A percentile compares a stretch with the other conserved stretches of the same genome.
These are phyloP conservation scores for Terrapene triunguis DNA, from an alignment of 2,113 vertebrate species.

Conservation along the genomic window DNA sequence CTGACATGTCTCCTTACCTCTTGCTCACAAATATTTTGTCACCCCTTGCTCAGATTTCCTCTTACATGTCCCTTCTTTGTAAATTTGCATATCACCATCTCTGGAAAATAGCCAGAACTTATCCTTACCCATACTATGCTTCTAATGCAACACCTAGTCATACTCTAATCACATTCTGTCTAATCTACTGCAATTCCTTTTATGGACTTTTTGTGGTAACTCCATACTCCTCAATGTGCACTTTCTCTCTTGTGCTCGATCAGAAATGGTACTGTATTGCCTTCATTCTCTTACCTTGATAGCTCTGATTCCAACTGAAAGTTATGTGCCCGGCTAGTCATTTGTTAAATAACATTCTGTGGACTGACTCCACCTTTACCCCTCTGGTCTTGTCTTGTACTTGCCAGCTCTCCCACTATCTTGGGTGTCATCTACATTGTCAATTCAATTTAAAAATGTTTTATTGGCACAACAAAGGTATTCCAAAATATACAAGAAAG, in stretches of 20 bases:
- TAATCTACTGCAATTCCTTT: background rate
- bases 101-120: background rate
- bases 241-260: background rate
- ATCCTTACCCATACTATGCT: background rate
- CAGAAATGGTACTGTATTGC: background rate
- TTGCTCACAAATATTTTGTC: background rate
- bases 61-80: background rate
- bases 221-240: background rate
- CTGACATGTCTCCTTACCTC: background rate
- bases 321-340: background rate
- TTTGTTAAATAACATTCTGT: background rate
- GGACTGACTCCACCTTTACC: background rate
- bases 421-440: background rate
- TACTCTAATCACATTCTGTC: background rate
- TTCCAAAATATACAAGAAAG: background rate
- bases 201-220: background rate
- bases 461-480: background rate
- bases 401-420: background rate
- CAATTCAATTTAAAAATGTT: background rate
- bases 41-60: background rate
- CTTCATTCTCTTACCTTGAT: background rate
- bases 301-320: background rate
- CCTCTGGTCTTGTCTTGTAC: background rate
- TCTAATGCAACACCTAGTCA: background rate
- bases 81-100: fast-evolving